phyloP scores from a whole-genome alignment of 2,888 invertebrate species.

The Sinelater perroti region DNA sequence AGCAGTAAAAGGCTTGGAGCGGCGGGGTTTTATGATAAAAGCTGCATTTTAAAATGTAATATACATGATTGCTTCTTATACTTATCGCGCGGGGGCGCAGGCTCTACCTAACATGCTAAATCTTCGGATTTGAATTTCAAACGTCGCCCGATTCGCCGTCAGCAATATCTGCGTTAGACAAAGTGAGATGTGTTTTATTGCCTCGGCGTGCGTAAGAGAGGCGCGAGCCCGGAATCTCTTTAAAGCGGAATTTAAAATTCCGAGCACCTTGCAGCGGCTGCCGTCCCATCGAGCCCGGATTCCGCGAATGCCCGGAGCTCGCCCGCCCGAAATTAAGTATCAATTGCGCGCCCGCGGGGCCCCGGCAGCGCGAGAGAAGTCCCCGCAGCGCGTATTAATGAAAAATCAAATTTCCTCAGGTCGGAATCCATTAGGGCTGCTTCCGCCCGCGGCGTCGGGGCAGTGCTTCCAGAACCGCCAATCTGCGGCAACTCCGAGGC shows the following conservation, averaged over 20 bases:
- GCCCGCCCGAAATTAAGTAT: constrained; percentile 31
- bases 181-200: constrained; percentile 47
- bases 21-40: constrained; percentile 35
- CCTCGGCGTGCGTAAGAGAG: constrained; percentile 38
- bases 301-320: constrained; percentile 31
- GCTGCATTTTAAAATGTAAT: constrained; percentile 40
- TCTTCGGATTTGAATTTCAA: constrained; percentile 48
- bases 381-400: constrained; percentile 45
- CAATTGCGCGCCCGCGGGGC: constrained; percentile 39
- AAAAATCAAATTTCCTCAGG: constrained; percentile 48
- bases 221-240: constrained; percentile 39
- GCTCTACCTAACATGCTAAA: constrained; percentile 46
- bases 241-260: constrained; percentile 45
- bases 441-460: constrained; percentile 43
- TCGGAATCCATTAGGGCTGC: constrained; percentile 47
- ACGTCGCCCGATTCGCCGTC: constrained; percentile 44
- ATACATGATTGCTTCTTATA: constrained; percentile 43
- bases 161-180: constrained; percentile 48
- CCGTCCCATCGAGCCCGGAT: constrained; percentile 33
- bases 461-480: constrained; percentile 47
- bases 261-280: constrained; percentile 40
- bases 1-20: constrained; percentile 20
- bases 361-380: constrained; percentile 44
- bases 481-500: constrained; percentile 40
- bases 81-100: constrained; percentile 40